Percentiles rank a stretch among this genome's conserved stretches.
These are phyloP conservation scores for Hyperoplus lanceolatus DNA, from an alignment of 2,797 vertebrate genomes.

Conservation along the genomic window DNA sequence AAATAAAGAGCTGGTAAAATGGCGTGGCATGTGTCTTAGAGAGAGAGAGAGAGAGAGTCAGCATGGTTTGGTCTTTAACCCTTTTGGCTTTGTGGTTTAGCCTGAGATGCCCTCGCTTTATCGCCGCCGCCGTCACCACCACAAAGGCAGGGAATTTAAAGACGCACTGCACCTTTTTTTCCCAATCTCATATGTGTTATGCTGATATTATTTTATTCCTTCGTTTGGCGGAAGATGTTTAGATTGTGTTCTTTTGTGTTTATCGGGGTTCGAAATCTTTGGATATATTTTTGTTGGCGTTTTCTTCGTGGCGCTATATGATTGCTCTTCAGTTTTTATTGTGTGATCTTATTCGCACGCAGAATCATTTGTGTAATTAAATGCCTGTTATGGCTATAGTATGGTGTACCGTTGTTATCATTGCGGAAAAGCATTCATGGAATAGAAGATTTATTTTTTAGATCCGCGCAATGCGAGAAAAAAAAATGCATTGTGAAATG, in stretches of 20 bases:
- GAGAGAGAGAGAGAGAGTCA: conserved; percentile 50
- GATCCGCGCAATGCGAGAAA: conserved; percentile 1
- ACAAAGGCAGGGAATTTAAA: conserved; percentile 71
- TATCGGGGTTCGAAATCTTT: conserved; percentile 43
- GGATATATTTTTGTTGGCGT: conserved; percentile 34
- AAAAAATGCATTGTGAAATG: conserved; percentile 42
- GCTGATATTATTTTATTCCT: conserved; percentile 24
- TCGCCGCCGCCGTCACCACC: conserved; percentile 50
- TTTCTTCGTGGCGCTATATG: conserved; percentile 9
- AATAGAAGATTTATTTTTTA: conserved; percentile 19
- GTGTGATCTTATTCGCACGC: conserved; percentile 1
- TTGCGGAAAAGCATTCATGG: not conserved
- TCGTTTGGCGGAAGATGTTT: conserved; percentile 32
- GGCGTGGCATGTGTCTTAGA: conserved; percentile 76
- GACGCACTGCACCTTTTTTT: conserved; percentile 66
- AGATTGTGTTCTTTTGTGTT: conserved; percentile 40
- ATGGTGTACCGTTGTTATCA: not conserved
- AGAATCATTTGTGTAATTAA: not conserved
- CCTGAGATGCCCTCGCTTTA: conserved; percentile 67
- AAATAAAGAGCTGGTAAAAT: conserved; percentile 82
- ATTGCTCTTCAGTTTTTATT: conserved; percentile 6
- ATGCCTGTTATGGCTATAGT: not conserved
- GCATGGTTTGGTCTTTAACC: conserved; percentile 77
- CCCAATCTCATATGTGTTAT: conserved; percentile 18
- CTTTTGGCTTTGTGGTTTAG: conserved; percentile 74